Percentiles rank a stretch among this genome's conserved stretches.
Evolutionary conservation across 1,140 invertebrate genomes (phyloP).

Genomic region (Rhagoletis pomonella): DNA sequence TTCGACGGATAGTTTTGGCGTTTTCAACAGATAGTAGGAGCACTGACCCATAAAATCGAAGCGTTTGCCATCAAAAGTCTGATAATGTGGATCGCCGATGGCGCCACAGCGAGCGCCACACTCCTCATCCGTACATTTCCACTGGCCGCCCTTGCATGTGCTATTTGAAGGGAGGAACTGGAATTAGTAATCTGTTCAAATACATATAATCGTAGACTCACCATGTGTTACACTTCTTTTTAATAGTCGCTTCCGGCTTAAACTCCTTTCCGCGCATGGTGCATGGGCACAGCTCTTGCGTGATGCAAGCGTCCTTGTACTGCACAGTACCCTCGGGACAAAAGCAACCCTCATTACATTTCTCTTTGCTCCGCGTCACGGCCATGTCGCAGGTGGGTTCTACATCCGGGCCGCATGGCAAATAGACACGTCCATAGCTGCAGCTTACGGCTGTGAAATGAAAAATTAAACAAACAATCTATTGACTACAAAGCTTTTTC

Average conservation of each 20-base stretch:
- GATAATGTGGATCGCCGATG: conserved; percentile 92
- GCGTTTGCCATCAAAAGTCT: conserved; percentile 89
- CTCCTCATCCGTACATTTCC: conserved; percentile 84
- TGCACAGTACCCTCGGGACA: conserved; percentile 85
- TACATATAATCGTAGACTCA: conserved; percentile 71
- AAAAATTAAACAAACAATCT: not conserved
- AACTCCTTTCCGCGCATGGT: conserved; percentile 85
- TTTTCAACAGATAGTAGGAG: conserved; percentile 86
- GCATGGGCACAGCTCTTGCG: conserved; percentile 84
- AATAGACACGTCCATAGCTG: conserved; percentile 81
- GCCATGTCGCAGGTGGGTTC: conserved; percentile 77
- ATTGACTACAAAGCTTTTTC: not conserved
- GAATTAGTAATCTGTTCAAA: not conserved
- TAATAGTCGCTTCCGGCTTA: conserved; percentile 81
- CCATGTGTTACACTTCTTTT: conserved; percentile 90
- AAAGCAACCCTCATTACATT: conserved; percentile 90
- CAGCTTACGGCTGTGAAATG: conserved; percentile 79
- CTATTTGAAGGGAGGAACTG: conserved; percentile 24
- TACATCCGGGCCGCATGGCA: conserved; percentile 79
- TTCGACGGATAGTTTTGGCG: conserved; percentile 82
- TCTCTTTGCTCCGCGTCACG: conserved; percentile 67
- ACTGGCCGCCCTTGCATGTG: conserved; percentile 77
- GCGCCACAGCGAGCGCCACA: conserved; percentile 86
- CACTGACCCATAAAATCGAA: conserved; percentile 94
- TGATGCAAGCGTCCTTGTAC: conserved; percentile 84